phyloP scores from a whole-genome alignment of 2,113 vertebrate genomes.

The Uria aalge region DNA sequence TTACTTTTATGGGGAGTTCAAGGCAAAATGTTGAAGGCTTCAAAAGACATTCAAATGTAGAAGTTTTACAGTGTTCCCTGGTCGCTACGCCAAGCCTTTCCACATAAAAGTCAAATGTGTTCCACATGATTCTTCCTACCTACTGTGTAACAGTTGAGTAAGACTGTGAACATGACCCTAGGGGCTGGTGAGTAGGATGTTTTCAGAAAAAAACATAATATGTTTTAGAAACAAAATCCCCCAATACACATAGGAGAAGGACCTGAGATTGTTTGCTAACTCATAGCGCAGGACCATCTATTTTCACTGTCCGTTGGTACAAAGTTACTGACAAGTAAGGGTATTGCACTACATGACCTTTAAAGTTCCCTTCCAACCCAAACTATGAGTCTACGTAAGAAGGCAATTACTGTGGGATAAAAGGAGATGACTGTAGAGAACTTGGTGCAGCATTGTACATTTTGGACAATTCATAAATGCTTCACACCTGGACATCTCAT shows the following conservation, averaged over 20 bases:
- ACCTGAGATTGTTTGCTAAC: neutral
- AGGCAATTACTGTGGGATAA: neutral
- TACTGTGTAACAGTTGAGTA: neutral
- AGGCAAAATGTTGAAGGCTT: neutral
- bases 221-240: neutral
- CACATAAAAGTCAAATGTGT: neutral
- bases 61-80: neutral
- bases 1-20: neutral
- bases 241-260: neutral
- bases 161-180: neutral
- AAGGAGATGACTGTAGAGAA: neutral
- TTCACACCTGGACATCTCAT: neutral
- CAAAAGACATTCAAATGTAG: neutral
- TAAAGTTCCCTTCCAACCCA: neutral
- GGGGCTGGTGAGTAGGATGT: neutral
- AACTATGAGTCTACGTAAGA: neutral
- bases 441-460: neutral
- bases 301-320: neutral
- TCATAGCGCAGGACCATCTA: neutral
- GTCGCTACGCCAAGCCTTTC: neutral
- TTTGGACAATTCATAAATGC: neutral
- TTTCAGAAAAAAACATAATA: neutral
- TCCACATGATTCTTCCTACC: neutral
- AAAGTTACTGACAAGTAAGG: neutral
- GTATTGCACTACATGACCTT: neutral